Evolutionary conservation across 2,888 invertebrate species (phyloP).

Genomic region (Psococerastis gibbosa): DNA sequence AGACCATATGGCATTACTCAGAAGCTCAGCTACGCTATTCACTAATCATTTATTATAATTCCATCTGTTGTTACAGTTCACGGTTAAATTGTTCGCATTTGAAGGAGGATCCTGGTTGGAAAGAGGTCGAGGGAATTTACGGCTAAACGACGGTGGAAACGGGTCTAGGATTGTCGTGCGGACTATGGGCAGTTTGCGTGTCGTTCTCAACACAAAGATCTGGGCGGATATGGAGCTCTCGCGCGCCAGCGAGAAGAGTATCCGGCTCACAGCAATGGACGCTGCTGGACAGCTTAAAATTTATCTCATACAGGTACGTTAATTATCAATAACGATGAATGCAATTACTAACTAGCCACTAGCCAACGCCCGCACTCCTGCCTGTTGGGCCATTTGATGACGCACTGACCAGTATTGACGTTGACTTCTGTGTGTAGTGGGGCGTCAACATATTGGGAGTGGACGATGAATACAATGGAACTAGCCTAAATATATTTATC

Average conservation of each 20-base stretch:
- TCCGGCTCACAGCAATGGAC: conserved; percentile 74
- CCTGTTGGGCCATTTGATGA: no score
- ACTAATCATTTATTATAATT: no score
- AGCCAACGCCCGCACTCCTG: no score
- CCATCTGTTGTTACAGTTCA: conserved; percentile 39
- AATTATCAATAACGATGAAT: no score
- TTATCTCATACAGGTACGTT: conserved; percentile 59
- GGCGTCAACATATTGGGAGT: no score
- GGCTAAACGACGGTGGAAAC: conserved; percentile 51
- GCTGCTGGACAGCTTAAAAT: conserved; percentile 65
- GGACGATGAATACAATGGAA: no score
- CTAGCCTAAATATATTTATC: no score
- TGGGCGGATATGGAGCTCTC: conserved; percentile 89
- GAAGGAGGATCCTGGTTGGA: conserved; percentile 73
- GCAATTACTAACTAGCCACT: no score
- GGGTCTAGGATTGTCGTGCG: conserved; percentile 72
- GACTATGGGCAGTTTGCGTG: conserved; percentile 70
- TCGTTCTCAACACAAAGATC: conserved; percentile 82
- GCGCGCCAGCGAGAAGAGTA: conserved; percentile 66
- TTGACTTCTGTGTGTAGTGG: no score
- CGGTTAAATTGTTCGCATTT: conserved; percentile 78
- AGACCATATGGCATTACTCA: not conserved
- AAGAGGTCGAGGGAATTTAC: conserved; percentile 69
- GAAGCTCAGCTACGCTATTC: no score
- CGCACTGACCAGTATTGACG: no score